Conservation (phyloP, 2,797 vertebrate species). For the Acanthurus tractus region DNA sequence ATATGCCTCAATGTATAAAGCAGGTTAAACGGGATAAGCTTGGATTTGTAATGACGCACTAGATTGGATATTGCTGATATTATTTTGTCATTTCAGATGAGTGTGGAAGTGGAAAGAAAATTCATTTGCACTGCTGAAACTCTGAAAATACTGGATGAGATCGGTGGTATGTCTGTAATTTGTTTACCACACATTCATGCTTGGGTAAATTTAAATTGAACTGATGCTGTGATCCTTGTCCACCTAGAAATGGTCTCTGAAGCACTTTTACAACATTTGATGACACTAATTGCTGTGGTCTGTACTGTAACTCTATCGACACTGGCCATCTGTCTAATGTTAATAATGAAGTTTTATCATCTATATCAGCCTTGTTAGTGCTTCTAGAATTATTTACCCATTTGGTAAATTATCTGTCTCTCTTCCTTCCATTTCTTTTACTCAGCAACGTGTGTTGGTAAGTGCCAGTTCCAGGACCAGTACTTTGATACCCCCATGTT, state of each 20-base stretch:
- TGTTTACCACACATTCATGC: conserved; percentile 16
- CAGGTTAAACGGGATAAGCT: background rate
- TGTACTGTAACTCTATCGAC: conserved; percentile 30
- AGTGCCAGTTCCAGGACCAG: conserved; percentile 80
- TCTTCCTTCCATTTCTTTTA: conserved; percentile 16
- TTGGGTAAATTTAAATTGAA: conserved; percentile 29
- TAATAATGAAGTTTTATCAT: conserved; percentile 42
- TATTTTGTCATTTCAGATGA: conserved; percentile 77
- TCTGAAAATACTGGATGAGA: conserved; percentile 76
- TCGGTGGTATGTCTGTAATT: conserved; percentile 77
- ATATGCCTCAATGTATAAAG: background rate
- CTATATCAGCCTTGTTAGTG: conserved; percentile 21
- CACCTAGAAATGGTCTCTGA: conserved; percentile 25
- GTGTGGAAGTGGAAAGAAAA: conserved; percentile 88
- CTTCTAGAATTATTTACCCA: conserved; percentile 15
- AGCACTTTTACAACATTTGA: conserved; percentile 35
- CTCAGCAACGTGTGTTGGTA: conserved; percentile 73
- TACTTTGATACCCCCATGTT: conserved; percentile 85
- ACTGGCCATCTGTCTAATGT: conserved; percentile 43
- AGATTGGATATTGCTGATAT: conserved; percentile 14
- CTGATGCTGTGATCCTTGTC: conserved; percentile 29
- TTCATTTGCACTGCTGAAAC: conserved; percentile 81
- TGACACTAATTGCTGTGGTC: conserved; percentile 34
- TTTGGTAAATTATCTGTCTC: conserved; percentile 1
- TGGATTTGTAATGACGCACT: background rate